phyloP scores from a whole-genome alignment of 2,113 vertebrate species.

The Pelecanus crispus region DNA sequence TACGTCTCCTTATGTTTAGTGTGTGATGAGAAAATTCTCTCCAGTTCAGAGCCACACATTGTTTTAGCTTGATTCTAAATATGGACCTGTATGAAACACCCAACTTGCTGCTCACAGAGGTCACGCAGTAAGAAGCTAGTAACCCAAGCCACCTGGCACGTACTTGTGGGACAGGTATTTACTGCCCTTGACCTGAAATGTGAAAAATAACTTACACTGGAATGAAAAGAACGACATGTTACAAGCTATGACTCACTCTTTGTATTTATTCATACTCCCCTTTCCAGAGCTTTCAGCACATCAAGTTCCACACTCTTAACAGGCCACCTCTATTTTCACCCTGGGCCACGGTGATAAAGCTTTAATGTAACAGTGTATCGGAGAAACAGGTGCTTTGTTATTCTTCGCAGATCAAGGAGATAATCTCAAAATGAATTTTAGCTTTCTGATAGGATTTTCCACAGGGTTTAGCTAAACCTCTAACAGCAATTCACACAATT shows the following conservation, averaged over 20 bases:
- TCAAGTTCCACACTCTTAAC: background rate
- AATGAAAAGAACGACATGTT: background rate
- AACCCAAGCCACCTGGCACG: constrained; percentile 15
- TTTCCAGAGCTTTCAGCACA: background rate
- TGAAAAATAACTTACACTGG: constrained; percentile 10
- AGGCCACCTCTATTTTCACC: background rate
- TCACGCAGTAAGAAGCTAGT: background rate
- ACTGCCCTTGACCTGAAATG: constrained; percentile 12
- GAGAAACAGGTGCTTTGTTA: background rate
- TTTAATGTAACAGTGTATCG: background rate
- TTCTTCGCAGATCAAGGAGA: background rate
- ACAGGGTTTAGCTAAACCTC: background rate
- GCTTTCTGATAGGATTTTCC: background rate
- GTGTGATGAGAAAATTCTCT: background rate
- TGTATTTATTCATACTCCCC: background rate
- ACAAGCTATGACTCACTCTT: constrained; percentile 15
- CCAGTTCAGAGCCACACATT: background rate
- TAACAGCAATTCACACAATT: background rate
- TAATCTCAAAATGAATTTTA: background rate
- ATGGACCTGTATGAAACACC: background rate
- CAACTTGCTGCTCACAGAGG: background rate
- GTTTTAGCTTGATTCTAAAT: constrained; percentile 10
- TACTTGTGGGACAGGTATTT: constrained; percentile 31
- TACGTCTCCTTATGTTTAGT: background rate
- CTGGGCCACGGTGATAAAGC: background rate